A percentile compares a stretch with the other conserved stretches of the same genome.
phyloP scores from a whole-genome alignment of 2,113 vertebrate species.

The Machaerirhynchus nigripectus region DNA sequence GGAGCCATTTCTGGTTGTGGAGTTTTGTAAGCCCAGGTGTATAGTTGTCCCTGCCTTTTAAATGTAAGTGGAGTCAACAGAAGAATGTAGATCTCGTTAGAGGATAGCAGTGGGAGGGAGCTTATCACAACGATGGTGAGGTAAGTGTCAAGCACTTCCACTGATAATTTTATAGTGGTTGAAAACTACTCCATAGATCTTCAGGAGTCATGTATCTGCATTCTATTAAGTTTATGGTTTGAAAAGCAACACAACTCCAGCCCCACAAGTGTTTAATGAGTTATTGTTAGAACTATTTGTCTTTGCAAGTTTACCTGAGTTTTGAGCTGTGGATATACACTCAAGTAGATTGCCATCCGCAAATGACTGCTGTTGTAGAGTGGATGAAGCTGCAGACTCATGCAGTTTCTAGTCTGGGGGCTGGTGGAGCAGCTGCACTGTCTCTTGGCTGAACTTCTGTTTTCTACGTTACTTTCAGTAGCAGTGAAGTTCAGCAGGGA shows the following conservation, averaged over 20 bases:
- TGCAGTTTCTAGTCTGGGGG: not conserved
- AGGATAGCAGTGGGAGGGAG: not conserved
- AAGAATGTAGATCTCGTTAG: not conserved
- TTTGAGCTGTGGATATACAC: not conserved
- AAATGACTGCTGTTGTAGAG: not conserved
- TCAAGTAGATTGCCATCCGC: not conserved
- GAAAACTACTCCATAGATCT: not conserved
- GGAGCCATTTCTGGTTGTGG: not conserved
- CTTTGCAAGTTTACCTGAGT: not conserved
- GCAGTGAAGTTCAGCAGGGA: not conserved
- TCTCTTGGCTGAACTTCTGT: not conserved
- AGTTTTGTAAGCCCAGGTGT: not conserved
- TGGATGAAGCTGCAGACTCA: not conserved
- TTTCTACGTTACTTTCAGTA: not conserved
- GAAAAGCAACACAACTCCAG: not conserved
- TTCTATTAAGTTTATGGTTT: not conserved
- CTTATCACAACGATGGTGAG: not conserved
- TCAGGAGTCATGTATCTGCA: not conserved
- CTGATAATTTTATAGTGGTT: not conserved
- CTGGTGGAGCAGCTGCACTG: not conserved
- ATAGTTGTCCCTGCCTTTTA: not conserved
- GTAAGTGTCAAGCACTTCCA: not conserved
- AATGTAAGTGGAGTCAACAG: not conserved
- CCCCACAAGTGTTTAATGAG: not conserved
- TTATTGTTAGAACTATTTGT: not conserved